Percentiles rank a stretch among this genome's conserved stretches.
Conservation (phyloP, 2,888 invertebrate species). For the Lasioglossum lativentre region DNA sequence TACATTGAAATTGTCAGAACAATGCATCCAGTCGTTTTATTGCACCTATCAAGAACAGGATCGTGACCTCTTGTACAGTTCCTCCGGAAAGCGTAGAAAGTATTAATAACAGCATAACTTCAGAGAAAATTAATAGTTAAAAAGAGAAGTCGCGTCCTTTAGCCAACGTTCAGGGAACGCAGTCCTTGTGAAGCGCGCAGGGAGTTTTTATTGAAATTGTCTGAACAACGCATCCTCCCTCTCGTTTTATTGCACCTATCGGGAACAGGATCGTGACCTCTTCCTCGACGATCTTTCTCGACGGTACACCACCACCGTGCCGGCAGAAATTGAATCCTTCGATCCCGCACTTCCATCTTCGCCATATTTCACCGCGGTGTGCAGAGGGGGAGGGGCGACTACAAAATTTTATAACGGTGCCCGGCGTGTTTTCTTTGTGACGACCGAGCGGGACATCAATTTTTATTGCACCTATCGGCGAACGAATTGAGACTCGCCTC, state of each 20-base stretch:
- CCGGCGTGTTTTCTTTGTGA: not conserved
- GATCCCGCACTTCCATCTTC: not conserved
- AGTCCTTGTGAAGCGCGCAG: not conserved
- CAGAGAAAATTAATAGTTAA: not conserved
- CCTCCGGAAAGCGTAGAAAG: not conserved
- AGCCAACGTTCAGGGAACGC: not conserved
- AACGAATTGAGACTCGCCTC: not conserved
- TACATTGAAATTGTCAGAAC: not conserved
- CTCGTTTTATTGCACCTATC: slow-evolving; percentile 10
- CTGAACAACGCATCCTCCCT: not conserved
- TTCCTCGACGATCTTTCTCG: slow-evolving; percentile 2
- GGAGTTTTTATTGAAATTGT: not conserved
- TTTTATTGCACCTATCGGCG: not conserved
- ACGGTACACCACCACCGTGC: not conserved
- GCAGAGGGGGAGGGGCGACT: not conserved
- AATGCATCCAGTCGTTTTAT: not conserved
- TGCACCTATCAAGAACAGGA: not conserved
- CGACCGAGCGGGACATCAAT: not conserved
- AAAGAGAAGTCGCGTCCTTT: not conserved
- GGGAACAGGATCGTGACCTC: not conserved
- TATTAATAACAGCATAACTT: not conserved
- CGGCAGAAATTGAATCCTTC: not conserved
- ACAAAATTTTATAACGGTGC: slow-evolving; percentile 7
- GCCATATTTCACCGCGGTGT: not conserved
- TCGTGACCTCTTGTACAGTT: not conserved